Evolutionary conservation across 1,140 invertebrate genomes (phyloP).

Genomic region (Lethrus apterus): DNA sequence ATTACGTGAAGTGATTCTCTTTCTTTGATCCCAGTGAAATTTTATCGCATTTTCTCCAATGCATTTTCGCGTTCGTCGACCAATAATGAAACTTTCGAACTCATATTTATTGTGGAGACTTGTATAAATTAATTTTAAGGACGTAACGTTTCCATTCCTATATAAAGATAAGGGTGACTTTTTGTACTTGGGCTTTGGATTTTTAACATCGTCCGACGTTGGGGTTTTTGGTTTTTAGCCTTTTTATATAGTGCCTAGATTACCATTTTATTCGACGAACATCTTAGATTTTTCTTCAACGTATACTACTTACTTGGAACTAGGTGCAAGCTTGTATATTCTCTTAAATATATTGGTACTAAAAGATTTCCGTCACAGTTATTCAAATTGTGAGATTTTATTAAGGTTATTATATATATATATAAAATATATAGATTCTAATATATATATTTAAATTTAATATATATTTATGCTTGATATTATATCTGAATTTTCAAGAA

Average conservation of each 20-base stretch:
- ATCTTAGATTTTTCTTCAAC: conserved; percentile 5
- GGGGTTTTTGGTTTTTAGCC: conserved; percentile 12
- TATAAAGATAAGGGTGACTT: too few species aligned
- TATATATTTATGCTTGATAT: conserved; percentile 26
- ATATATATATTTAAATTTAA: conserved; percentile 28
- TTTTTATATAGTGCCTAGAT: conserved; percentile 25
- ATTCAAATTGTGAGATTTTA: conserved; percentile 27
- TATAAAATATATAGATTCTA: conserved; percentile 28
- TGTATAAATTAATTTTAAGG: too few species aligned
- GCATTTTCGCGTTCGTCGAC: conserved; percentile 17
- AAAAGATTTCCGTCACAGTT: conserved; percentile 26
- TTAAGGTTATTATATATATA: conserved; percentile 22
- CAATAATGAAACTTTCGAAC: conserved; percentile 12
- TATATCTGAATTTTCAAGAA: conserved; percentile 24
- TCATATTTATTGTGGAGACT: too few species aligned
- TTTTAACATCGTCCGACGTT: too few species aligned
- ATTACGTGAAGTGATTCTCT: not conserved
- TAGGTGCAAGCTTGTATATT: conserved; percentile 15
- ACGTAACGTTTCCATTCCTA: too few species aligned
- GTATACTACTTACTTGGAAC: not conserved
- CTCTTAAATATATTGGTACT: conserved; percentile 22
- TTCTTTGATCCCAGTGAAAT: not conserved
- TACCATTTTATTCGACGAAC: conserved; percentile 4
- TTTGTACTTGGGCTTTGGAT: too few species aligned
- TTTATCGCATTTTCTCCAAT: conserved; percentile 8